Evolutionary conservation across 1,140 invertebrate species (phyloP).

Genomic region (Aphidius gifuensis): DNA sequence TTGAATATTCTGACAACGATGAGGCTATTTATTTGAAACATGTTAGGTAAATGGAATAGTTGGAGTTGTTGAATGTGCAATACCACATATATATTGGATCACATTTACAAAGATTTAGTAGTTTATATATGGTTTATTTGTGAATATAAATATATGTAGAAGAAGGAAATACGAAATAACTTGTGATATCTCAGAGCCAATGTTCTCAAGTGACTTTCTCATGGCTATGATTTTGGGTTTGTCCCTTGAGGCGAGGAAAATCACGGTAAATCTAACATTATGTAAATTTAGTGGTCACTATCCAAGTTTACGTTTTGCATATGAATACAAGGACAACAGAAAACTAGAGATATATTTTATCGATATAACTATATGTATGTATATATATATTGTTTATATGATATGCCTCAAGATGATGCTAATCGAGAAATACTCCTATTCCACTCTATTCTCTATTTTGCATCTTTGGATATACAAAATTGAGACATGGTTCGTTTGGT

Average conservation of each 20-base stretch:
- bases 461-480: constrained; percentile 20
- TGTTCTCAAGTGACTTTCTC: background rate
- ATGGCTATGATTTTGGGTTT: background rate
- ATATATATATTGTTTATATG: constrained; percentile 23
- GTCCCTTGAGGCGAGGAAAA: constrained; percentile 33
- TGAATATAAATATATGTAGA: background rate
- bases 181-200: background rate
- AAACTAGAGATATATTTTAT: too few relatives aligned
- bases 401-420: constrained; percentile 46
- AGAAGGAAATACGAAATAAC: constrained; percentile 1
- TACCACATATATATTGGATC: constrained; percentile 3
- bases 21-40: too few relatives aligned
- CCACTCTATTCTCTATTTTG: constrained; percentile 12
- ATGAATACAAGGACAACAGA: constrained; percentile 41
- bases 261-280: constrained; percentile 56
- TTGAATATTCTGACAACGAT: constrained; percentile 7
- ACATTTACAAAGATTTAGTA: constrained; percentile 11
- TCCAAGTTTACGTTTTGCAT: constrained; percentile 51
- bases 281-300: constrained; percentile 50
- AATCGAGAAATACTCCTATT: constrained; percentile 41
- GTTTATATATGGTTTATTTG: background rate
- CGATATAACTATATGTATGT: constrained; percentile 5
- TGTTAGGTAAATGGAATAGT: too few relatives aligned
- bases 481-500: constrained; percentile 44
- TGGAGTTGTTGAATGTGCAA: constrained; percentile 1